A percentile compares a stretch with the other conserved stretches of the same genome.
These are phyloP conservation scores for Onychorhynchus coronatus DNA, from an alignment of 2,113 vertebrate genomes.

Conservation along the genomic window DNA sequence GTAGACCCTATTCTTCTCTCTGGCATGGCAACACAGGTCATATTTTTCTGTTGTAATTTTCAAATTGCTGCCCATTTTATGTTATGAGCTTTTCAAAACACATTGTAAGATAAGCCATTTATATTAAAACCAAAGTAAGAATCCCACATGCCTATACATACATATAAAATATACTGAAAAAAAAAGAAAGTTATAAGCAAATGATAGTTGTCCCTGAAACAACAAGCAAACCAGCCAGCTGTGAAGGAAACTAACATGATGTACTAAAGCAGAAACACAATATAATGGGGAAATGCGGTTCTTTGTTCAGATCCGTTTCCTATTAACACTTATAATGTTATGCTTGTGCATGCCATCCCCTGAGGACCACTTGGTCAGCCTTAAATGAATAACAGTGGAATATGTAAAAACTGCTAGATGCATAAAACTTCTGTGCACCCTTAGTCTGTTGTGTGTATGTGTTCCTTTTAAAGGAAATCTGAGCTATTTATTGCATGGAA, in stretches of 20 bases:
- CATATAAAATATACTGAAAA: background rate
- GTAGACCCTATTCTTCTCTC: background rate
- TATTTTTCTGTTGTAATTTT: background rate
- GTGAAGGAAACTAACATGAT: slow-evolving; percentile 74
- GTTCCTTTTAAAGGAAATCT: slow-evolving; percentile 58
- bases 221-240: slow-evolving; percentile 65
- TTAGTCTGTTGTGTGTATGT: slow-evolving; percentile 34
- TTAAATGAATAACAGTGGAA: slow-evolving; percentile 64
- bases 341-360: slow-evolving; percentile 63
- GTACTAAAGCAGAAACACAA: slow-evolving; percentile 71
- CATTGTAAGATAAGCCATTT: background rate
- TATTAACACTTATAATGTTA: slow-evolving; percentile 72
- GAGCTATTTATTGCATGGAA: slow-evolving; percentile 56
- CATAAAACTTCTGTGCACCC: slow-evolving; percentile 32
- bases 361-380: slow-evolving; percentile 62
- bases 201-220: slow-evolving; percentile 51
- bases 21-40: background rate
- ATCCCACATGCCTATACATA: background rate
- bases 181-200: slow-evolving; percentile 40
- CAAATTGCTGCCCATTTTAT: background rate
- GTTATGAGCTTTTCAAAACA: background rate
- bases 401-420: slow-evolving; percentile 64
- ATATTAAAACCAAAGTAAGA: slow-evolving; percentile 1
- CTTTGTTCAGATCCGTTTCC: slow-evolving; percentile 79
- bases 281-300: slow-evolving; percentile 69